Conservation (phyloP, 2,888 invertebrate genomes). For the Pecten maximus region DNA sequence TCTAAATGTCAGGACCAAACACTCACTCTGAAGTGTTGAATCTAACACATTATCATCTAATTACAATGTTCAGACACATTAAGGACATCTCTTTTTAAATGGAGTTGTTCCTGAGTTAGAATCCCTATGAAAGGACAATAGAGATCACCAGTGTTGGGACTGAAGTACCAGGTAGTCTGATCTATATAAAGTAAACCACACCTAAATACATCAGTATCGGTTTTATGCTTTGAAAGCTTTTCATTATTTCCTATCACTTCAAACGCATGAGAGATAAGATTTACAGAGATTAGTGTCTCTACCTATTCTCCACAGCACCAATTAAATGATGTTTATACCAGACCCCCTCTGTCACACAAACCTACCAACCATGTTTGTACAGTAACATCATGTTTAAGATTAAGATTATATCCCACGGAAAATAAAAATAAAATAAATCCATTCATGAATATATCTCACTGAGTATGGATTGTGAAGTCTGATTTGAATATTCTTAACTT, state of each 20-base stretch:
- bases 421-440: no score
- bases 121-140: neutral
- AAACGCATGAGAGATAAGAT: neutral
- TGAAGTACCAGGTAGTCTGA: neutral
- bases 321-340: neutral
- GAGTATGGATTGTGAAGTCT: no score
- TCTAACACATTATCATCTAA: neutral
- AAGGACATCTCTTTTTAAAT: neutral
- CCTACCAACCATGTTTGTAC: neutral
- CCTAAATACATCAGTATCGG: neutral
- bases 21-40: neutral
- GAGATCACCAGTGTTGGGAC: neutral
- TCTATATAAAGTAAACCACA: neutral
- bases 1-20: neutral
- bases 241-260: slow-evolving; percentile 22
- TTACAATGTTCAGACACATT: neutral
- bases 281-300: neutral
- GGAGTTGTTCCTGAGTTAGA: neutral
- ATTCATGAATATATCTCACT: no score
- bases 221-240: neutral
- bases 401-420: no score
- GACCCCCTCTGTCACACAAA: neutral
- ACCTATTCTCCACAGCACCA: neutral
- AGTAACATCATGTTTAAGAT: neutral
- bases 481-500: no score